Conservation (phyloP, 2,113 vertebrate genomes). For the Cathartes aura region DNA sequence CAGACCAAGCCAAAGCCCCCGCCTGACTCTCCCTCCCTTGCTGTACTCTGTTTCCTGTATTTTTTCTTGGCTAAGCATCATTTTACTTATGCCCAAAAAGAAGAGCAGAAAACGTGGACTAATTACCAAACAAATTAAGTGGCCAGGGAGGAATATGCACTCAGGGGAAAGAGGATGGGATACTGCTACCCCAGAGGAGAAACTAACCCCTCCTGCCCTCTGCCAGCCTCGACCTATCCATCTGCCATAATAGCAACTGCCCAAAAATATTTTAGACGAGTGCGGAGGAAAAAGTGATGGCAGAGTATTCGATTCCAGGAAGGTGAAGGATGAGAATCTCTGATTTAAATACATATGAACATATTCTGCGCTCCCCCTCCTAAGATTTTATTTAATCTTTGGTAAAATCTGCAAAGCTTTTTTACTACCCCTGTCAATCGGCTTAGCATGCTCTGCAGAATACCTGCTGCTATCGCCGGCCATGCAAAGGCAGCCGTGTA, state of each 20-base stretch:
- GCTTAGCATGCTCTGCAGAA: neutral
- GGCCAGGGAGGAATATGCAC: neutral
- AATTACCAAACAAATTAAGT: slow-evolving; percentile 5
- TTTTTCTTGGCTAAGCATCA: neutral
- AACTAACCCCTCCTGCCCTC: neutral
- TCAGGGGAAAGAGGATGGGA: neutral
- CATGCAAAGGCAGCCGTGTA: neutral
- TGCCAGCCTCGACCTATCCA: neutral
- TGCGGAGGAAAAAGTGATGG: neutral
- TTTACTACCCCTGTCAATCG: neutral
- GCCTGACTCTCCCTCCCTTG: neutral
- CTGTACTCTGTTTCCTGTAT: neutral
- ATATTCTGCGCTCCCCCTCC: neutral
- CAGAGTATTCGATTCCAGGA: neutral
- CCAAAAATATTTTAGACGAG: neutral
- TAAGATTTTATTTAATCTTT: slow-evolving; percentile 40
- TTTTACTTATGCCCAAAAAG: neutral
- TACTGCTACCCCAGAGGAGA: neutral
- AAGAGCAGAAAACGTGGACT: neutral
- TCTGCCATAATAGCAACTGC: neutral
- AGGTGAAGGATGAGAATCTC: neutral
- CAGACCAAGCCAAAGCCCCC: neutral
- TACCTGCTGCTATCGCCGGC: neutral
- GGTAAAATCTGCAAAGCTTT: slow-evolving; percentile 27
- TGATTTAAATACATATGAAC: neutral